These are phyloP conservation scores for Furcifer pardalis DNA, from an alignment of 2,797 vertebrate species.

Conservation along the genomic window DNA sequence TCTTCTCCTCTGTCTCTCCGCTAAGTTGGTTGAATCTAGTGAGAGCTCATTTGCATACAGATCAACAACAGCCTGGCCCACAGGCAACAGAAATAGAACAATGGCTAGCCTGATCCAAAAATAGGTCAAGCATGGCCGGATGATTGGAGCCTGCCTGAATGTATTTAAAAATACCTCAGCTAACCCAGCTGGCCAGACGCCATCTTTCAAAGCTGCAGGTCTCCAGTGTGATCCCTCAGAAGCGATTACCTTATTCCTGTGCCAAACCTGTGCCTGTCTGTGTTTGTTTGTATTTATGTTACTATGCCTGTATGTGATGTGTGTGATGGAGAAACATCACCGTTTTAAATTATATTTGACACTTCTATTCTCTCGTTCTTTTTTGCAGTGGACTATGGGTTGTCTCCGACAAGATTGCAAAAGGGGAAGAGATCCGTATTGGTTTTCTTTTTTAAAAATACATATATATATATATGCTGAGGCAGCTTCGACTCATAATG, in stretches of 20 bases:
- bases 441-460: slow-evolving; percentile 51
- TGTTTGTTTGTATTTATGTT: neutral
- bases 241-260: slow-evolving; percentile 70
- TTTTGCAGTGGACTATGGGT: slow-evolving; percentile 29
- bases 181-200: slow-evolving; percentile 98
- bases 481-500: slow-evolving; percentile 88
- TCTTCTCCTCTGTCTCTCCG: slow-evolving; percentile 58
- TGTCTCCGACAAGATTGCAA: slow-evolving; percentile 52
- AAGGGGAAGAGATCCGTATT: slow-evolving; percentile 71
- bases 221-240: slow-evolving; percentile 62
- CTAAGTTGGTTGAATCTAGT: slow-evolving; percentile 83
- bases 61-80: slow-evolving; percentile 97
- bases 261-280: slow-evolving; percentile 9
- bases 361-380: slow-evolving; percentile 61
- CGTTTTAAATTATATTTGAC: slow-evolving; percentile 45
- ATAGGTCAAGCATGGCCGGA: slow-evolving; percentile 97
- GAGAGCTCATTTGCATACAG: slow-evolving; percentile 97
- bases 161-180: slow-evolving; percentile 99
- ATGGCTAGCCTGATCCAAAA: slow-evolving; percentile 98
- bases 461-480: too few species aligned
- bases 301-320: neutral
- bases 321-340: neutral
- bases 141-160: slow-evolving; percentile 99
- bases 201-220: slow-evolving; percentile 79
- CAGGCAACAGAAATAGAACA: slow-evolving; percentile 99